phyloP scores from a whole-genome alignment of 2,113 vertebrate genomes.

The Sturnus vulgaris region DNA sequence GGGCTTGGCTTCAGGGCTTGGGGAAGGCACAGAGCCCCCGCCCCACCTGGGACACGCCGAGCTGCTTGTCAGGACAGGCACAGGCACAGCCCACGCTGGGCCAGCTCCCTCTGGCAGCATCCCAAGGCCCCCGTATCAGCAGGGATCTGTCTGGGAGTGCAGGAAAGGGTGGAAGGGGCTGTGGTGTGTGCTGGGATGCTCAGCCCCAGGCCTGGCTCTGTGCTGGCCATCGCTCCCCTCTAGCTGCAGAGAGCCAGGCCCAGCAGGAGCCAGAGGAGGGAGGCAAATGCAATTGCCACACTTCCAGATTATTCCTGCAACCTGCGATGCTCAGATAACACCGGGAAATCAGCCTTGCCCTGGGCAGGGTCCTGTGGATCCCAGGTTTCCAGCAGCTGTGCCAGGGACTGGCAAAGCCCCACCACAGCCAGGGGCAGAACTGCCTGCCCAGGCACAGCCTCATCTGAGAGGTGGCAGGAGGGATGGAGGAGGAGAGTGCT shows the following conservation, averaged over 20 bases:
- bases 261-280: background rate
- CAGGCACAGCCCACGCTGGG: background rate
- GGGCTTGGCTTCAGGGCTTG: background rate
- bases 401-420: background rate
- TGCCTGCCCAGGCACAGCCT: background rate
- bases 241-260: background rate
- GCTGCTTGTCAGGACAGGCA: background rate
- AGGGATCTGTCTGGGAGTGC: background rate
- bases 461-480: background rate
- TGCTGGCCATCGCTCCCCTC: background rate
- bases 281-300: background rate
- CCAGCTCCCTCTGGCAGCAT: background rate
- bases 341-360: background rate
- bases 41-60: background rate
- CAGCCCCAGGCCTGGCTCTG: background rate
- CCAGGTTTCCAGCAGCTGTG: background rate
- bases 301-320: background rate
- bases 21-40: accelerated
- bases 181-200: background rate
- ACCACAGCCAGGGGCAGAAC: background rate
- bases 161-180: background rate
- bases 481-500: background rate
- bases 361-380: background rate
- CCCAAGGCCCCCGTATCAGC: accelerated
- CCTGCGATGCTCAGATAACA: background rate